Evolutionary conservation across 2,797 vertebrate genomes (phyloP), one percentile per base, ranked within the genome.

Genomic region (Sebastes trivittatus): DNA sequence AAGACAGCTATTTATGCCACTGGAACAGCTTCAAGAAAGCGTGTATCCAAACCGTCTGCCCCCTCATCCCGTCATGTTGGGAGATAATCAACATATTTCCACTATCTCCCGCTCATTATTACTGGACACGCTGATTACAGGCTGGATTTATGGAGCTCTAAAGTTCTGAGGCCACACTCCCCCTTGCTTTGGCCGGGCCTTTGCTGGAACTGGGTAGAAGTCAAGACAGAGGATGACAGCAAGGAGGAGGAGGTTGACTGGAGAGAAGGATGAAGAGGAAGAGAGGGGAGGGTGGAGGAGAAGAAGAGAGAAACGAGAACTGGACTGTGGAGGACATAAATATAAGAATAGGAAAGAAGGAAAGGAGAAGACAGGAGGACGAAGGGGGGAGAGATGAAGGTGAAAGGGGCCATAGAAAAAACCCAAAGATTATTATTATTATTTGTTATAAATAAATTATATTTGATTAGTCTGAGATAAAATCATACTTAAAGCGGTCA

Each of bases 31-130:
- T 89, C 84, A 85, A 84, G 67, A 77, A 71, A 83, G 54, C 2
- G 4, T 70, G 81, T 23, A 63, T 88, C 77, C 75, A 62, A 62
- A 36, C 29, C 4, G 11, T 65, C 83, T 69, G 34, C 52, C 66
- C 65, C 70, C 65, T 80, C 70, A 61, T 73, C 75, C 74, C 81
- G 80, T 83, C 78, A 80, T 83, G 88, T 64, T 81, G 59, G 80
- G 61, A 89, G 86, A 91, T 91, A 84, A 93, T 93, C 83, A 84
- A 83, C 92, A 94, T 91, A 91, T 77, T 92, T 94, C 61, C 77
- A 81, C 80, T 89, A 93, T 94, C 91, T 90, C 32, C 66, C 22
- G 77, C 87, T 95, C 93, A 94, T 95, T 95, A 95, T 66, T 77
- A 80, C 42, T 42, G 80, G 61, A 90, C 86, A 87, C 9, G 4